A percentile compares a stretch with the other conserved stretches of the same genome.
phyloP scores from a whole-genome alignment of 2,797 vertebrate species.

The Rhinogobio ventralis region DNA sequence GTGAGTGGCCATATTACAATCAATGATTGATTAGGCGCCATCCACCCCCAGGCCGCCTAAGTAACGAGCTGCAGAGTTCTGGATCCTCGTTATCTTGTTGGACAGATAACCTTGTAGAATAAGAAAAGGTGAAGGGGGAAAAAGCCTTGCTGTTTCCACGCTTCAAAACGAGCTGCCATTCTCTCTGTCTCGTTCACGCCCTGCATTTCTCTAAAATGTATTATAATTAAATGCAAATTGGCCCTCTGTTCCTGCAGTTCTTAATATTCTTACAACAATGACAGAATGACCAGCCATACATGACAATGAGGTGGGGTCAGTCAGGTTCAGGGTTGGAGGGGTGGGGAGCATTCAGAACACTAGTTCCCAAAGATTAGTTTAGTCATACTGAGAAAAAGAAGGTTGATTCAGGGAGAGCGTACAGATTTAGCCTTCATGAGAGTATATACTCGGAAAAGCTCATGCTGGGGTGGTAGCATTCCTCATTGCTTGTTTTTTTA shows the following conservation, averaged over 20 bases:
- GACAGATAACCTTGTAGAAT: conserved; percentile 84
- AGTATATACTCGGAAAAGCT: neutral
- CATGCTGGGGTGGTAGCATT: neutral
- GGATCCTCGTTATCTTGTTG: conserved; percentile 76
- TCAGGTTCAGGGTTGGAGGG: conserved; percentile 25
- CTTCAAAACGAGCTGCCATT: conserved; percentile 55
- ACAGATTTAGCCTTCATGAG: conserved; percentile 7
- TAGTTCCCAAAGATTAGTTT: conserved; percentile 41
- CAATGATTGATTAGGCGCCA: conserved; percentile 85
- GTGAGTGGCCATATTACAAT: conserved; percentile 83
- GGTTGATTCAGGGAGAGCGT: conserved; percentile 22
- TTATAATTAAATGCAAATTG: conserved; percentile 79
- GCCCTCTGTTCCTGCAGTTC: conserved; percentile 67
- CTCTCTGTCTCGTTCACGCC: conserved; percentile 52
- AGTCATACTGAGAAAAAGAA: conserved; percentile 20
- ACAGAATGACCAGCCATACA: conserved; percentile 67
- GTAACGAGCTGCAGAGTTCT: conserved; percentile 63
- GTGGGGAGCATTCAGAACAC: conserved; percentile 22
- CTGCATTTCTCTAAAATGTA: conserved; percentile 42
- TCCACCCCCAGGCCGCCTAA: conserved; percentile 68
- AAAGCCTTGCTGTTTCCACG: conserved; percentile 40
- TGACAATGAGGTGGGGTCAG: conserved; percentile 64
- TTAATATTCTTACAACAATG: conserved; percentile 57
- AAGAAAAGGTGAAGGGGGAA: conserved; percentile 59
- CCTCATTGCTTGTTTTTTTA: neutral